Evolutionary conservation across 2,113 vertebrate species (phyloP), one percentile per base, ranked within the genome.

Genomic region (Neolamprologus falcicula): DNA sequence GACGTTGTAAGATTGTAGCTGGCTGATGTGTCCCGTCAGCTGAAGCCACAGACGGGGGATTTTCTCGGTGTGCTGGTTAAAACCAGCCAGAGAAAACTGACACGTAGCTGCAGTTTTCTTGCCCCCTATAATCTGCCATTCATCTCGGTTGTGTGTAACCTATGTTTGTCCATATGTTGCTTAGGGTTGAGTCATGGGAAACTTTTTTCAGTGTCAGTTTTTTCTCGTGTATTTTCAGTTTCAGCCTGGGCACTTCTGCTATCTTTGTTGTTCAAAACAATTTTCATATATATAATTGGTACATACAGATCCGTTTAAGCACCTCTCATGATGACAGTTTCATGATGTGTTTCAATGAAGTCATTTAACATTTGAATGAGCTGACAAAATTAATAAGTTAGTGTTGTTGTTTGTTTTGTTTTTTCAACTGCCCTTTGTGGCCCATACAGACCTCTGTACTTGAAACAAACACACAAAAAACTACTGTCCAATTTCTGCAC

Each of bases 101-200:
- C 96, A 96, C 95, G 96, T 96, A 94, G 93, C 89, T 90, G 6
- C 71, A 89, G 57, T 76, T 86, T 83, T 78, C 54, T 37, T 47
- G 50, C 45, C 63, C 90, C 88, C 87, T 57, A 10, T 82, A 90
- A 87, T 84, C 87, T 88, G 54, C 28, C 82, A 55, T 59, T 90
- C 84, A 83, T 73, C 4, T 40, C 4, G 40, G 24, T 13, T 14
- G 45, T 59, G n/a, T 59, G 61, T 4, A 24, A 24, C 28, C 45
- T 45, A 17, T 28, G 21, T 19, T 14, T 35, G 11, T 42, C 53
- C 82, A 78, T 54, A 55, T 40, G 9, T 17, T 31, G 14, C 17
- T 78, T 50, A 3, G 7, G 28, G 21, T 83, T 66, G 31, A 40
- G 7, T 45, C 11, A 53, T 11, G 19, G 14, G 17, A 40, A 54